phyloP scores from a whole-genome alignment of 2,888 invertebrate genomes.

The Morpho achilles region DNA sequence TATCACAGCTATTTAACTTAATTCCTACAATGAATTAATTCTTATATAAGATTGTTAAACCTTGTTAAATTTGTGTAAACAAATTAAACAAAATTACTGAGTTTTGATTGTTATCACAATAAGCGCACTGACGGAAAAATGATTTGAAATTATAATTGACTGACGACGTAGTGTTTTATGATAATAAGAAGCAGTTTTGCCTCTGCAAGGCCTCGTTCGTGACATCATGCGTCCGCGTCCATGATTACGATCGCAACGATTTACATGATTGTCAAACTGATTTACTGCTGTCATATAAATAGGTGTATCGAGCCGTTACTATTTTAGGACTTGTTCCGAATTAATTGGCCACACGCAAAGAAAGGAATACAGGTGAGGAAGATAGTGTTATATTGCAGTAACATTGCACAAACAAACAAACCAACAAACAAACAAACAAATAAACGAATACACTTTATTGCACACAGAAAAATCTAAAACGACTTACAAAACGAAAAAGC shows the following conservation, averaged over 20 bases:
- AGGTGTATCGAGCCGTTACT: slow-evolving; percentile 41
- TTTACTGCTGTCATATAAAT: slow-evolving; percentile 43
- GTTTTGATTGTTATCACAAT: slow-evolving; percentile 7
- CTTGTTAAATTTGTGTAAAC: no score
- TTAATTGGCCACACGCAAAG: slow-evolving; percentile 57
- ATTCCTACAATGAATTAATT: no score
- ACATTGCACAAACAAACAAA: no score
- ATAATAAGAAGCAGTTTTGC: slow-evolving; percentile 29
- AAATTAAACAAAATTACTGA: no score
- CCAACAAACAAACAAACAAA: no score
- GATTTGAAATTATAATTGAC: slow-evolving; percentile 11
- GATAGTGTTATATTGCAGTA: no score
- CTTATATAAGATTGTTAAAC: no score
- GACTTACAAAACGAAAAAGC: no score
- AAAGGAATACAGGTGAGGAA: not conserved
- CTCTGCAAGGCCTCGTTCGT: slow-evolving; percentile 37
- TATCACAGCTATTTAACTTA: no score
- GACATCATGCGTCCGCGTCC: slow-evolving; percentile 60
- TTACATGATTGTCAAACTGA: slow-evolving; percentile 71
- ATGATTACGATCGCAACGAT: slow-evolving; percentile 68
- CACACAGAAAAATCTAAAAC: no score
- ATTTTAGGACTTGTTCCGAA: slow-evolving; percentile 45
- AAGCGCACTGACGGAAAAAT: slow-evolving; percentile 6
- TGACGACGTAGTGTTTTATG: slow-evolving; percentile 8
- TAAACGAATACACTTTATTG: no score